Evolutionary conservation across 2,888 invertebrate species (phyloP).

Genomic region (Dione vanillae): DNA sequence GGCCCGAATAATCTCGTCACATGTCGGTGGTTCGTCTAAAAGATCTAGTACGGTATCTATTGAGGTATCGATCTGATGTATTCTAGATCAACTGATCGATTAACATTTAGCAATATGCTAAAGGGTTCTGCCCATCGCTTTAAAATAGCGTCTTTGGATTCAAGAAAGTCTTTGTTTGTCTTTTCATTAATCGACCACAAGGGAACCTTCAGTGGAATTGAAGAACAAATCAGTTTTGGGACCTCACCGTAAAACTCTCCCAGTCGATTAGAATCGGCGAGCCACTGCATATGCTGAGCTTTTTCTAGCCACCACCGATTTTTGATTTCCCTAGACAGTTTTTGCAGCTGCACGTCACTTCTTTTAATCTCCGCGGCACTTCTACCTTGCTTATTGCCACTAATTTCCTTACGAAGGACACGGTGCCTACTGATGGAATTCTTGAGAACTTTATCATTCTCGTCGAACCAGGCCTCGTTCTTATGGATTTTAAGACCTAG

Average conservation of each 20-base stretch:
- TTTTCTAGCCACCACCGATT: conserved; percentile 44
- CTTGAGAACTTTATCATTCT: too few species aligned
- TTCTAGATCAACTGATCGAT: conserved; percentile 18
- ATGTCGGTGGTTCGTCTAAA: conserved; percentile 30
- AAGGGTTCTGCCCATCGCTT: conserved; percentile 43
- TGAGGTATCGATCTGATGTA: conserved; percentile 24
- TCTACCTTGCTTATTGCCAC: neutral
- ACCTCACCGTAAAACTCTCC: conserved; percentile 38
- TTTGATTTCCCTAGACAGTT: too few species aligned
- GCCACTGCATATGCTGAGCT: conserved; percentile 33
- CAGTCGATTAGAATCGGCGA: conserved; percentile 39
- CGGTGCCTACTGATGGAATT: conserved; percentile 24
- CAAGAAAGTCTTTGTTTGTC: conserved; percentile 10
- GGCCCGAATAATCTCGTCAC: conserved; percentile 34
- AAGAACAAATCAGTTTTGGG: conserved; percentile 25
- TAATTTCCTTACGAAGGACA: neutral
- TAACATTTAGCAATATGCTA: conserved; percentile 36
- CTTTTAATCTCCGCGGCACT: too few species aligned
- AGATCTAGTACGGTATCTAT: conserved; percentile 1
- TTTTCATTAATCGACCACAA: conserved; percentile 25
- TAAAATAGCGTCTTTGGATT: conserved; percentile 30
- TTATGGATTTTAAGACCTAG: conserved; percentile 25
- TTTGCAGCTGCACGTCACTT: too few species aligned
- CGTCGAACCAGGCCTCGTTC: conserved; percentile 40
- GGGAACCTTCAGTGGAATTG: neutral